A percentile compares a stretch with the other conserved stretches of the same genome.
These are phyloP conservation scores for Holothuria leucospilota DNA, from an alignment of 53 echinoderm and acorn worm species.

Conservation along the genomic window DNA sequence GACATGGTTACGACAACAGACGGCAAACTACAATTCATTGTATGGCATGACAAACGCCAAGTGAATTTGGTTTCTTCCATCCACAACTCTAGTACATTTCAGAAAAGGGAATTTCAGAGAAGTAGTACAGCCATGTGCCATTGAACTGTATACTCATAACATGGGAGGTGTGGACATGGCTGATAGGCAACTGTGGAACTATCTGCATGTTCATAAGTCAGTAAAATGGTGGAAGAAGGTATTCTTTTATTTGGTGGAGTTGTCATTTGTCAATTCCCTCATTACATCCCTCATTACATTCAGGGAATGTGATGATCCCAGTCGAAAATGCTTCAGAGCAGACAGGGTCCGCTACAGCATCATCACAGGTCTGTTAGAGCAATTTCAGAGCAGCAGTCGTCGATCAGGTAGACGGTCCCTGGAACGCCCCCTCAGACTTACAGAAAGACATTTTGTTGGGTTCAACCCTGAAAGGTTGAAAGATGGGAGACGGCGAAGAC, in stretches of 20 bases:
- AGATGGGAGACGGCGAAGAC: slow-evolving; percentile 35
- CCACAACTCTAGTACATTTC: too few relatives aligned
- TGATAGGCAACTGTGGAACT: slow-evolving; percentile 4
- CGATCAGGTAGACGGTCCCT: slow-evolving; percentile 36
- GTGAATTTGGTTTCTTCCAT: too few relatives aligned
- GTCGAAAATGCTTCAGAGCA: too few relatives aligned
- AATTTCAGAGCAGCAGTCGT: too few relatives aligned
- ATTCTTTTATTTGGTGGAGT: not conserved
- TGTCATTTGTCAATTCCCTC: slow-evolving; percentile 6
- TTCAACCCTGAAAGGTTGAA: slow-evolving; percentile 1
- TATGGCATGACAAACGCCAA: too few relatives aligned
- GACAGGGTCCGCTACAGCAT: too few relatives aligned
- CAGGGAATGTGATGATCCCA: too few relatives aligned
- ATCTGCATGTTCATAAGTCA: slow-evolving; percentile 6
- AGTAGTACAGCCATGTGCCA: not conserved
- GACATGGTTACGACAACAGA: too few relatives aligned
- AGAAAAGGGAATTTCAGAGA: too few relatives aligned
- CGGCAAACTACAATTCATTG: too few relatives aligned
- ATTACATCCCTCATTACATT: slow-evolving; percentile 6
- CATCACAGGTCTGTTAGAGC: too few relatives aligned
- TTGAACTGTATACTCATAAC: not conserved
- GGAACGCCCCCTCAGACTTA: slow-evolving; percentile 37
- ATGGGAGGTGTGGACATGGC: slow-evolving; percentile 29
- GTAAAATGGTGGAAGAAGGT: slow-evolving; percentile 22
- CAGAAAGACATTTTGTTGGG: slow-evolving; percentile 27